These are phyloP conservation scores for Chelidonichthys spinosus DNA, from an alignment of 2,797 vertebrate species.

Conservation along the genomic window DNA sequence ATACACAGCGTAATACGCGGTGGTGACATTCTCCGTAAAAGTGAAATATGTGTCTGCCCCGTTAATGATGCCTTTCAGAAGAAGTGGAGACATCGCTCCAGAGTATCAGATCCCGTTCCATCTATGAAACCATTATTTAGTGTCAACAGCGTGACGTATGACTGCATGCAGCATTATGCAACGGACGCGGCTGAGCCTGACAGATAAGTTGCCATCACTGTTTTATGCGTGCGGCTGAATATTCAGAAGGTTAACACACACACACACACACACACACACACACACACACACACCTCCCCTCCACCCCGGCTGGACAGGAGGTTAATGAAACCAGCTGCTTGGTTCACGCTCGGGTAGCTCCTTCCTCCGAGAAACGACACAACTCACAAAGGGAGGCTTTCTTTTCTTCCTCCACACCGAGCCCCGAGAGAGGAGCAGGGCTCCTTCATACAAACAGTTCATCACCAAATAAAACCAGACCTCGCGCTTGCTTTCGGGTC, in stretches of 20 bases:
- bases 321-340: conserved; percentile 89
- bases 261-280: conserved; percentile 48
- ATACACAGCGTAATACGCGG: neutral
- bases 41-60: conserved; percentile 11
- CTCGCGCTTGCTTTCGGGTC: conserved; percentile 20
- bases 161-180: conserved; percentile 33
- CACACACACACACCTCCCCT: conserved; percentile 57
- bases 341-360: conserved; percentile 77
- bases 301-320: conserved; percentile 80
- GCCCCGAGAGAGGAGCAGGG: conserved; percentile 25
- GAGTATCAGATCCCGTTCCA: conserved; percentile 4
- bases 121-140: conserved; percentile 30
- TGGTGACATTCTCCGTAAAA: neutral
- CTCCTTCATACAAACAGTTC: conserved; percentile 30
- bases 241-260: conserved; percentile 82
- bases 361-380: conserved; percentile 71
- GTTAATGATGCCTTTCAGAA: conserved; percentile 4
- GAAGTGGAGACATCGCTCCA: conserved; percentile 1
- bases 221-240: conserved; percentile 73
- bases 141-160: conserved; percentile 38
- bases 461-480: conserved; percentile 17
- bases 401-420: conserved; percentile 57
- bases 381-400: conserved; percentile 72
- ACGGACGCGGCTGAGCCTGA: conserved; percentile 37
- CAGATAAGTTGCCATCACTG: conserved; percentile 47